phyloP scores from a whole-genome alignment of 2,113 vertebrate species.

The Lontra canadensis region DNA sequence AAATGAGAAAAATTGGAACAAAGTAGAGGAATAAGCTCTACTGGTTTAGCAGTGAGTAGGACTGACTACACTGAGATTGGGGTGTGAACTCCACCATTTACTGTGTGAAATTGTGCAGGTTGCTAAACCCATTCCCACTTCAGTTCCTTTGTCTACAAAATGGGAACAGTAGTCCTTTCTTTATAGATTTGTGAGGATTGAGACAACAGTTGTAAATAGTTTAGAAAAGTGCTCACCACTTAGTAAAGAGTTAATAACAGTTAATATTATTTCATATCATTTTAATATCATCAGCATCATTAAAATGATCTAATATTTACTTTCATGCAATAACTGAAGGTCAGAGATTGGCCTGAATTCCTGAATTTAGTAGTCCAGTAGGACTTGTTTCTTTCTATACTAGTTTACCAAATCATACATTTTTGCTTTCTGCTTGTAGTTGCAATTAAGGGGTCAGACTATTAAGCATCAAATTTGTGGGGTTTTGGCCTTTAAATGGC shows the following conservation, averaged over 20 bases:
- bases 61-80: neutral
- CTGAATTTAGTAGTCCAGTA: neutral
- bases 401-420: neutral
- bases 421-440: neutral
- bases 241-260: neutral
- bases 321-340: neutral
- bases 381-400: neutral
- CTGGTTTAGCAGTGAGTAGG: neutral
- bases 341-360: neutral
- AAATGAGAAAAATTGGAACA: slow-evolving; percentile 2
- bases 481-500: neutral
- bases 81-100: neutral
- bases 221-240: neutral
- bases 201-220: neutral
- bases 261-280: neutral
- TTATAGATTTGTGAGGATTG: neutral
- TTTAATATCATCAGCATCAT: neutral
- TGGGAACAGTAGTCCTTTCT: neutral
- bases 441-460: neutral
- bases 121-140: neutral
- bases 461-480: neutral
- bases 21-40: neutral
- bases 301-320: neutral
- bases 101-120: neutral
- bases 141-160: neutral